Evolutionary conservation across 1,140 invertebrate species (phyloP), one percentile per base, ranked within the genome.

Genomic region (Sitodiplosis mosellana): DNA sequence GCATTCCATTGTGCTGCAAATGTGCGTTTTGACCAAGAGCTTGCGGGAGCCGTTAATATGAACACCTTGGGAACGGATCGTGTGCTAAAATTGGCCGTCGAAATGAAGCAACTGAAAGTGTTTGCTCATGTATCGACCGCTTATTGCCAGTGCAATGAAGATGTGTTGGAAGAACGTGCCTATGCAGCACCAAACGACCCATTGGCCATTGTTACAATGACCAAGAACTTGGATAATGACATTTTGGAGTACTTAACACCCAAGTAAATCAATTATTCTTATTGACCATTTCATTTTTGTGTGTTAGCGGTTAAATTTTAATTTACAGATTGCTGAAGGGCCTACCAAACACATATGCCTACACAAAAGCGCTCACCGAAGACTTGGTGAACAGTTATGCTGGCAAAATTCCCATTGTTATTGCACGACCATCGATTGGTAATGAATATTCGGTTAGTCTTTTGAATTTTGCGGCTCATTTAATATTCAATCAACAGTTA

Each of bases 1-100:
- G 69, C 93, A 0, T 88, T 92, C 65, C 88, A 93, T 57, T 86
- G 83, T 55, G 89, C 90, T n/a, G 90, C 90, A 18, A 91, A 87
- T 57, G 83, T 81, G 49, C 60, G 89, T 40, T 95, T 96, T 61
- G 84, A 94, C 58, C 89, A 92, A 63, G 75, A 74, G 19, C 66
- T 95, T 0, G 80, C 78, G 55, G 65, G 74, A 4, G 78, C 81
- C 2, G 65, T 83, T n/a, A 69, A 74, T 7, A 70, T 76, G 57
- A 86, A 86, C 55, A 72, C 77, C 2, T 57, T 71, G 8, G 80
- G 78, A 1, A 81, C 81, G 0, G 67, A 75, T 47, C 73, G 74
- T 51, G 56, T 81, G 1, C 65, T 83, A 6, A 68, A 78, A n/a
- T 59, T 86, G 3, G 77, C 76, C 18, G 69, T 77, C 45, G 69